phyloP scores from a whole-genome alignment of 2,888 invertebrate genomes.

The Baccha elongata region DNA sequence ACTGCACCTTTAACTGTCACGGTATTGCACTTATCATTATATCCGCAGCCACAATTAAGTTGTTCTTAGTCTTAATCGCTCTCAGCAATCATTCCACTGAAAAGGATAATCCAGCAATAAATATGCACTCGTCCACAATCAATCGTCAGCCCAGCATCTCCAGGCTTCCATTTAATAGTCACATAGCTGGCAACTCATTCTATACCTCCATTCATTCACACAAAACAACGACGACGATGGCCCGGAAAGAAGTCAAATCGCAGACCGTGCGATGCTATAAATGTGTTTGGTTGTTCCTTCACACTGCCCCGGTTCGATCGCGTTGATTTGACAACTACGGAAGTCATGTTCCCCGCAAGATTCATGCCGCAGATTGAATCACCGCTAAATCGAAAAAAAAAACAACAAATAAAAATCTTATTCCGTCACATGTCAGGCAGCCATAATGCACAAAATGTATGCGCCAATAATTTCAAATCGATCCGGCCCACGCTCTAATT shows the following conservation, averaged over 20 bases:
- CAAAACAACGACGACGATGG: conserved; percentile 16
- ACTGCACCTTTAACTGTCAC: not conserved
- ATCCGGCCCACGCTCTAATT: conserved; percentile 74
- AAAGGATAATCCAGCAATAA: conserved; percentile 62
- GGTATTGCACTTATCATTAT: not conserved
- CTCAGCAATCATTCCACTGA: conserved; percentile 28
- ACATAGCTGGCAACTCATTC: conserved; percentile 45
- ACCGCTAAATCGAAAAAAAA: conserved; percentile 28
- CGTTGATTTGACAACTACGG: conserved; percentile 70
- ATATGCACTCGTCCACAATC: conserved; percentile 62
- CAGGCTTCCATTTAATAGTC: conserved; percentile 52
- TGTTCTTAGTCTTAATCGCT: conserved; percentile 40
- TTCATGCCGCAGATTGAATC: conserved; percentile 73
- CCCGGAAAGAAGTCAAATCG: conserved; percentile 19
- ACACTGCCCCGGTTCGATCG: conserved; percentile 28
- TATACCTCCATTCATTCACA: conserved; percentile 33
- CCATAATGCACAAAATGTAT: conserved; percentile 69
- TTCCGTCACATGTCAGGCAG: conserved; percentile 72
- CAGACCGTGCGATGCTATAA: conserved; percentile 35
- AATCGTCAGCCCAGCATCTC: conserved; percentile 52
- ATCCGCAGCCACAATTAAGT: conserved; percentile 58
- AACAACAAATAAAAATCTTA: conserved; percentile 56
- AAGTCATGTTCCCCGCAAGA: conserved; percentile 69
- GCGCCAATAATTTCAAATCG: conserved; percentile 70
- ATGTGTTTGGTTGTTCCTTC: conserved; percentile 23